Conservation (phyloP, 1,140 invertebrate species). For the Mesaphorura yosii region DNA sequence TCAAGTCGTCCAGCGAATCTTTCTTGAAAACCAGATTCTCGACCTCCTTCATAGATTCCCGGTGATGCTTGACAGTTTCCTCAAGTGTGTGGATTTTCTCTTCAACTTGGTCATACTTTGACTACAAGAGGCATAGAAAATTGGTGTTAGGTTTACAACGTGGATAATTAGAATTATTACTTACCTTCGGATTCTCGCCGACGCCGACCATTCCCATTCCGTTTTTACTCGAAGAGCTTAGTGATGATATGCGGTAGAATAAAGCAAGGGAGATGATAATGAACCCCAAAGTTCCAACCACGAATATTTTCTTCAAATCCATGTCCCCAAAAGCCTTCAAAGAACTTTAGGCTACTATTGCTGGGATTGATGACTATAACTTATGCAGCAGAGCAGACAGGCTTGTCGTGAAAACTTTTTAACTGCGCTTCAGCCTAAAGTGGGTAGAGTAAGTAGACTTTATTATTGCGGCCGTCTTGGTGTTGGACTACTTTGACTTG, state of each 20-base stretch:
- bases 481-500: too few relatives aligned
- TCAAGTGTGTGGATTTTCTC: constrained; percentile 22
- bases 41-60: constrained; percentile 24
- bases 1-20: not conserved
- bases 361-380: too few relatives aligned
- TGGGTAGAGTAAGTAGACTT: too few relatives aligned
- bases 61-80: constrained; percentile 15
- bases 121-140: constrained; percentile 8
- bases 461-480: too few relatives aligned
- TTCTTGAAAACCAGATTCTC: constrained; percentile 15
- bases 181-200: too few relatives aligned
- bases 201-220: too few relatives aligned
- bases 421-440: too few relatives aligned
- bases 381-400: too few relatives aligned
- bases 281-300: constrained; percentile 26
- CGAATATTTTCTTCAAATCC: constrained; percentile 28
- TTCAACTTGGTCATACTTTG: constrained; percentile 23
- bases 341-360: too few relatives aligned
- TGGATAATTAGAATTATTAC: too few relatives aligned
- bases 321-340: too few relatives aligned
- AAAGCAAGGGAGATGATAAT: constrained; percentile 21
- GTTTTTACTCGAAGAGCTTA: constrained; percentile 8
- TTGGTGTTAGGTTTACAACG: not conserved
- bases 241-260: constrained; percentile 27
- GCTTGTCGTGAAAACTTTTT: too few relatives aligned